phyloP scores from a whole-genome alignment of 2,113 vertebrate genomes.

The Anser brachyrhynchus region DNA sequence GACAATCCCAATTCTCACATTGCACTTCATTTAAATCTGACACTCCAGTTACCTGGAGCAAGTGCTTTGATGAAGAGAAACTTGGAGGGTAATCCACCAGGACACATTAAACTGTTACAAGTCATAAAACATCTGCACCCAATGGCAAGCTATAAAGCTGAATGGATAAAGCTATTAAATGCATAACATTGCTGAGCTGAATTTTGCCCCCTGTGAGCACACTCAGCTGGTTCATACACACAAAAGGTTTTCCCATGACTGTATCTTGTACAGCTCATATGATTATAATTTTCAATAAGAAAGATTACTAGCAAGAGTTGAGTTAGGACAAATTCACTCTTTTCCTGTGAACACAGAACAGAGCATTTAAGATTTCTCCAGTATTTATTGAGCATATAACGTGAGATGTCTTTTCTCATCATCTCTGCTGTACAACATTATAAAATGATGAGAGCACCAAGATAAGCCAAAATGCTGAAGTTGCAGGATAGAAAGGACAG shows the following conservation, averaged over 20 bases:
- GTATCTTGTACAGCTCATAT: constrained; percentile 14
- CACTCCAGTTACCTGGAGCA: constrained; percentile 56
- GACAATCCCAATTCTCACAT: constrained; percentile 50
- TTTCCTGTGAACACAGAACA: neutral
- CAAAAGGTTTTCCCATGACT: constrained; percentile 28
- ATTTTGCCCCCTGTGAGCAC: constrained; percentile 19
- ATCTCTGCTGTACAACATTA: neutral
- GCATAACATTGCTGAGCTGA: constrained; percentile 43
- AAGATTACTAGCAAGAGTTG: neutral
- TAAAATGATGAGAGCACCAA: constrained; percentile 13
- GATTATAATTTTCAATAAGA: constrained; percentile 26
- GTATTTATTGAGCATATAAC: constrained; percentile 17
- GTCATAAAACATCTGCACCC: constrained; percentile 71
- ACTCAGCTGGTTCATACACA: constrained; percentile 36
- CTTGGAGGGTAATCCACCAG: constrained; percentile 62
- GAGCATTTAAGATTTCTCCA: neutral
- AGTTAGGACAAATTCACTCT: neutral
- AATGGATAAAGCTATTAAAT: constrained; percentile 69
- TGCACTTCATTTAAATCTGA: constrained; percentile 61
- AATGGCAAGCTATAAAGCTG: constrained; percentile 70
- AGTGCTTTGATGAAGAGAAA: constrained; percentile 66
- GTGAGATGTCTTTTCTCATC: constrained; percentile 5
- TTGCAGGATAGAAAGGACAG: neutral
- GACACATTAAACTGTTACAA: constrained; percentile 72
- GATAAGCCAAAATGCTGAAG: neutral